These are phyloP conservation scores for Orestias chungarensis DNA, from an alignment of 2,797 vertebrate species.

Conservation along the genomic window DNA sequence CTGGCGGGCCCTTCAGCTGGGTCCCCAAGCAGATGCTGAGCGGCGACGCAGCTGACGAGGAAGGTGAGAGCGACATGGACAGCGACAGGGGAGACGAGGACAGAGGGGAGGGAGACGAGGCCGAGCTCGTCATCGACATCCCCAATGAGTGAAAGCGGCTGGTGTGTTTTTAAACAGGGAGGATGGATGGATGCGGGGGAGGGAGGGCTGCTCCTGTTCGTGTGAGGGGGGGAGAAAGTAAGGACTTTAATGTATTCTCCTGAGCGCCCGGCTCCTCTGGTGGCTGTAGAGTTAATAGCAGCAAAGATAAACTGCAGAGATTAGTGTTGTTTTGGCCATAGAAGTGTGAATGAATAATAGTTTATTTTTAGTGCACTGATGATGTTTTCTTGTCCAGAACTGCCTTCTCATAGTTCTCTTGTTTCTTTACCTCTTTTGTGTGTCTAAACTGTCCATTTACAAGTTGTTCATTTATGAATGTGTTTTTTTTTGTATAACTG, in stretches of 20 bases:
- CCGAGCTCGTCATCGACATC: conserved; percentile 92
- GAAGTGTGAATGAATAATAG: conserved; percentile 14
- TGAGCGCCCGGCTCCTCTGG: conserved; percentile 43
- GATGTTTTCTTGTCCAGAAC: neutral
- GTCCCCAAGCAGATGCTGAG: conserved; percentile 93
- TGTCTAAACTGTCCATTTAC: neutral
- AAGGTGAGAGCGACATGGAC: conserved; percentile 84
- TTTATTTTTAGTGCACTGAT: neutral
- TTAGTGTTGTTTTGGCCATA: conserved; percentile 5
- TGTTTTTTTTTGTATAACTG: neutral
- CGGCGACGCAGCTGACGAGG: conserved; percentile 86
- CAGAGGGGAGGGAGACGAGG: conserved; percentile 89
- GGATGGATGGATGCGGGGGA: too few species aligned
- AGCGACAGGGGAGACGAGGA: conserved; percentile 84
- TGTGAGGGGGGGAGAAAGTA: neutral
- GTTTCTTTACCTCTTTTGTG: neutral
- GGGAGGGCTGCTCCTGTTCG: conserved; percentile 4
- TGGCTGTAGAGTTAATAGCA: conserved; percentile 53
- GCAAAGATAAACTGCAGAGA: conserved; percentile 8
- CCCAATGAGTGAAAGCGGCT: conserved; percentile 81
- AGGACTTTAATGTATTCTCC: conserved; percentile 14
- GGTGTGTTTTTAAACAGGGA: conserved; percentile 29
- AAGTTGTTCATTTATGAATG: neutral
- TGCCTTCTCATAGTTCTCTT: neutral
- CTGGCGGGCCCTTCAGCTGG: conserved; percentile 83